Evolutionary conservation across 2,113 vertebrate genomes (phyloP).

Genomic region (Melanocharis versteri): DNA sequence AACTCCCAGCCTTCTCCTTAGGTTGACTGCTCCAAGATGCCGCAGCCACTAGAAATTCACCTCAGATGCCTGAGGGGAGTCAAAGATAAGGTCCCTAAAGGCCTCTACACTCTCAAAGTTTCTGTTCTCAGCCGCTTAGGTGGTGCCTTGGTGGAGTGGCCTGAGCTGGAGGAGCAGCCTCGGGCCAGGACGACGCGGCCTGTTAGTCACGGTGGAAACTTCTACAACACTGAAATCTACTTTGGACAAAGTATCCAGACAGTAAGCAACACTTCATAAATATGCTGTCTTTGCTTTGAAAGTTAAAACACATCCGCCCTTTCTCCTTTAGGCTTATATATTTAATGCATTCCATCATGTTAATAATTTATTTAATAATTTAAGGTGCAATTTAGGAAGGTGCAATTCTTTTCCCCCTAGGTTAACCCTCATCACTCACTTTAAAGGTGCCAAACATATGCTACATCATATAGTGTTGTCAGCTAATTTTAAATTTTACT

Average conservation of each 20-base stretch:
- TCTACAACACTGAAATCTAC: constrained; percentile 78
- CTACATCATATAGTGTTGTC: constrained; percentile 44
- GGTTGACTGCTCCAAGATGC: constrained; percentile 58
- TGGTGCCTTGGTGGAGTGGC: constrained; percentile 63
- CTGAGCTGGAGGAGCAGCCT: constrained; percentile 46
- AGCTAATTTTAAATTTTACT: constrained; percentile 60
- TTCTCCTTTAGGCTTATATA: constrained; percentile 43
- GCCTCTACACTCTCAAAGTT: constrained; percentile 79
- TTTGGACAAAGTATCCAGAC: constrained; percentile 80
- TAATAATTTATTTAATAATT: constrained; percentile 64
- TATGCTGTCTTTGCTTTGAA: constrained; percentile 40
- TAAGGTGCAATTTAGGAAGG: constrained; percentile 52
- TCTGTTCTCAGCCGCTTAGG: constrained; percentile 78
- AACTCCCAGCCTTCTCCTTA: constrained; percentile 65
- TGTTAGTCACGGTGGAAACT: constrained; percentile 76
- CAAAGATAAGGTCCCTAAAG: constrained; percentile 86
- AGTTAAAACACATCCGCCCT: background rate
- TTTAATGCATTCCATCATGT: constrained; percentile 46
- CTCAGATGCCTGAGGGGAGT: constrained; percentile 82
- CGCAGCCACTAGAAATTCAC: constrained; percentile 76
- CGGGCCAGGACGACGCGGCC: constrained; percentile 65
- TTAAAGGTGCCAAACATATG: constrained; percentile 24
- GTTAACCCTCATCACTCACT: constrained; percentile 34
- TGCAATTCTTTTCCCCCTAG: background rate
- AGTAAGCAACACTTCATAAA: constrained; percentile 74